Evolutionary conservation across 2,113 vertebrate species (phyloP).

Genomic region (Nothocercus julius): DNA sequence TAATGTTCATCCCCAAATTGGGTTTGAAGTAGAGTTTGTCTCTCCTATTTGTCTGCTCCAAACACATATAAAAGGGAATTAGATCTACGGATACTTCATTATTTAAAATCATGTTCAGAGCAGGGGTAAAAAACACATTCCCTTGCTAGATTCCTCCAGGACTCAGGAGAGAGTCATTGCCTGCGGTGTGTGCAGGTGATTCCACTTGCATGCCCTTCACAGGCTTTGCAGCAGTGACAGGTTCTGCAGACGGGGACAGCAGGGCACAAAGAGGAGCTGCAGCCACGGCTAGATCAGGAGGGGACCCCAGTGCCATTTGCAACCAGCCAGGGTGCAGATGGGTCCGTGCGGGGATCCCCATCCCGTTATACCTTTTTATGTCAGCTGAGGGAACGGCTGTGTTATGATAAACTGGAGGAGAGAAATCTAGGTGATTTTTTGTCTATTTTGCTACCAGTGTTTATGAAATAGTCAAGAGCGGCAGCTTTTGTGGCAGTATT

Average conservation of each 20-base stretch:
- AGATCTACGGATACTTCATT: rapidly evolving
- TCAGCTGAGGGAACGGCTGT: neutral
- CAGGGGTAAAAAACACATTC: neutral
- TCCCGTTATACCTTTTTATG: neutral
- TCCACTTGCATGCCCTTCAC: neutral
- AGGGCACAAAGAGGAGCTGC: neutral
- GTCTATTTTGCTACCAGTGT: neutral
- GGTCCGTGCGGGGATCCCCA: neutral
- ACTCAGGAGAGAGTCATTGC: neutral
- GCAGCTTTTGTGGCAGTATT: neutral
- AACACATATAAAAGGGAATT: neutral
- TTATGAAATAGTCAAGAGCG: neutral
- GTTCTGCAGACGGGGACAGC: neutral
- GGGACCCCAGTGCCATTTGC: neutral
- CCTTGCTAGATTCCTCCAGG: neutral
- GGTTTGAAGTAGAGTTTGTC: neutral
- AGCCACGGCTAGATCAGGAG: neutral
- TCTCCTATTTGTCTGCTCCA: neutral
- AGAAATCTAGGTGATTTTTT: neutral
- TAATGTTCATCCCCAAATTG: rapidly evolving
- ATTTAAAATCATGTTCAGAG: neutral
- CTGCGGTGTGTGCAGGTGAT: neutral
- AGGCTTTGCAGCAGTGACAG: neutral
- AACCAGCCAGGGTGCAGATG: rapidly evolving
- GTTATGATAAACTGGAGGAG: rapidly evolving